Percentiles rank a stretch among this genome's conserved stretches.
Conservation (phyloP, 2,113 vertebrate genomes). For the Pyxicephalus adspersus region DNA sequence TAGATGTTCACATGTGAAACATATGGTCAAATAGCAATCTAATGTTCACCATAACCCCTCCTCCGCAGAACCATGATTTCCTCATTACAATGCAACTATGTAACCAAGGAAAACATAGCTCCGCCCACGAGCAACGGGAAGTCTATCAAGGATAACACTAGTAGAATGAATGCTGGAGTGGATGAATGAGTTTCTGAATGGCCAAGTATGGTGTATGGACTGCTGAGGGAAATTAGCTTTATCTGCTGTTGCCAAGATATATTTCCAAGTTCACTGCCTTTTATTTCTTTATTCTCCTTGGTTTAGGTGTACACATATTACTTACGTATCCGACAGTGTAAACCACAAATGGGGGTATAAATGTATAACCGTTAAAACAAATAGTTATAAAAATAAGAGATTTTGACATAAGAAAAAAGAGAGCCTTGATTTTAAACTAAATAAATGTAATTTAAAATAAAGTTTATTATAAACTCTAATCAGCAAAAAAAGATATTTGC, state of each 20-base stretch:
- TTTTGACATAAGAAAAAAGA: constrained; percentile 71
- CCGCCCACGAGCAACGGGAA: constrained; percentile 23
- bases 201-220: constrained; percentile 57
- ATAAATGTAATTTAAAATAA: constrained; percentile 84
- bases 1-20: constrained; percentile 67
- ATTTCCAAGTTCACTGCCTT: constrained; percentile 81
- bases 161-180: constrained; percentile 24
- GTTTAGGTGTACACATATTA: constrained; percentile 84
- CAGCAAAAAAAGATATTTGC: constrained; percentile 81
- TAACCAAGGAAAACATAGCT: constrained; percentile 58
- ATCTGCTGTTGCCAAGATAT: constrained; percentile 78
- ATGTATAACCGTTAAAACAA: constrained; percentile 73
- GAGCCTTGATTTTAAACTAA: constrained; percentile 79
- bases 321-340: constrained; percentile 76
- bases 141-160: constrained; percentile 34
- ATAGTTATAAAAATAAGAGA: constrained; percentile 62
- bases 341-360: constrained; percentile 79
- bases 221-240: constrained; percentile 75
- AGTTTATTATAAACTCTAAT: constrained; percentile 87
- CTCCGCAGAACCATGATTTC: constrained; percentile 72
- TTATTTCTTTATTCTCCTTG: constrained; percentile 73
- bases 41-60: constrained; percentile 66
- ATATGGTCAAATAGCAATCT: constrained; percentile 68
- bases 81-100: constrained; percentile 71
- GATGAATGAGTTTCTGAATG: constrained; percentile 49